A percentile compares a stretch with the other conserved stretches of the same genome.
Conservation (phyloP, 1,140 invertebrate genomes). For the Leptinotarsa texana region DNA sequence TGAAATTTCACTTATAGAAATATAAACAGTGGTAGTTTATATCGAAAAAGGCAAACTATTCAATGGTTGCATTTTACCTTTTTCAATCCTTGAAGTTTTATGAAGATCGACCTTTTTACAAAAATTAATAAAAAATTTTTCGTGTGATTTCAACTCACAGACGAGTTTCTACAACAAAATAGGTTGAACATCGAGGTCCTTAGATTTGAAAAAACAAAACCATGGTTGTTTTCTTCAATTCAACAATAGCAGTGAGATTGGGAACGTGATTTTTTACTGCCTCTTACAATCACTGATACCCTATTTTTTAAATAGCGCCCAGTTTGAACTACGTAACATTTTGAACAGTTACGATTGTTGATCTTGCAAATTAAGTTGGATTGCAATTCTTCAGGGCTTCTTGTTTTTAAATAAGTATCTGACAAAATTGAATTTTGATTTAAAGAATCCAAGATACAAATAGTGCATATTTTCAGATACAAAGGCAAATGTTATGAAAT, state of each 20-base stretch:
- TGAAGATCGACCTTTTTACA: too few relatives aligned
- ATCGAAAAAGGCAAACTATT: too few relatives aligned
- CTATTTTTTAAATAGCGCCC: neutral
- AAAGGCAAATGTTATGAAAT: conserved; percentile 38
- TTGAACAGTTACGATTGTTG: neutral
- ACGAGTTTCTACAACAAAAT: too few relatives aligned
- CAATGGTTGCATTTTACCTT: too few relatives aligned
- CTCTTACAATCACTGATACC: neutral
- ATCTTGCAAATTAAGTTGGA: neutral
- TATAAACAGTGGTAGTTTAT: too few relatives aligned
- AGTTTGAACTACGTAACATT: neutral
- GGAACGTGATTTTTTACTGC: neutral
- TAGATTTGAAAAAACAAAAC: neutral
- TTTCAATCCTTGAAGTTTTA: too few relatives aligned
- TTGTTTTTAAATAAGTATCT: neutral
- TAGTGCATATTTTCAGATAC: conserved; percentile 32
- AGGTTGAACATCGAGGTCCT: too few relatives aligned
- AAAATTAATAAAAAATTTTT: too few relatives aligned
- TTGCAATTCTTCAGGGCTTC: neutral
- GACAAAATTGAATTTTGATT: neutral
- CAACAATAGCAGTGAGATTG: neutral
- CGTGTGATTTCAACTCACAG: too few relatives aligned
- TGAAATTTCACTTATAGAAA: too few relatives aligned
- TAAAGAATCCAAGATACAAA: neutral
- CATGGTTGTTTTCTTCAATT: neutral